Conservation (phyloP, 1,140 invertebrate species). For the Zaprionus tsacasi region DNA sequence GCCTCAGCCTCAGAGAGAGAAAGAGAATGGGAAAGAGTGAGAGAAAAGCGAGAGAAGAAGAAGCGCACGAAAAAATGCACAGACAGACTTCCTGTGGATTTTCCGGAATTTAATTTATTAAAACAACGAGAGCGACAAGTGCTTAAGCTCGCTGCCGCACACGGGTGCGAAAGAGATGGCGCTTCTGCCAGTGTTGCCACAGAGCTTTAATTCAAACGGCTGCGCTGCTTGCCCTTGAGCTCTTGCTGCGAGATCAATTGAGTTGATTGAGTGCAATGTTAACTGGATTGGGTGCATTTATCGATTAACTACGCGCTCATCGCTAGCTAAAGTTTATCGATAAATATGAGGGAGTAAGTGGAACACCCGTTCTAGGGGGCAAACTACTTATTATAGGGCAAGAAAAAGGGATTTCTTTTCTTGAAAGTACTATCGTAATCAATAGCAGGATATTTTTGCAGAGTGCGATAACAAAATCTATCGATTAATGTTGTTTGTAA, state of each 20-base stretch:
- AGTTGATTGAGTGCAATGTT: background rate
- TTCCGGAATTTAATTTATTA: conserved; percentile 83
- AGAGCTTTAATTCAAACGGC: conserved; percentile 21
- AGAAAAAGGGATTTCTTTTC: too few relatives aligned
- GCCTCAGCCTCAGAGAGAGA: too few relatives aligned
- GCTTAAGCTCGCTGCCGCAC: conserved; percentile 17
- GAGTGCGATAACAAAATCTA: too few relatives aligned
- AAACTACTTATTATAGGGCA: too few relatives aligned
- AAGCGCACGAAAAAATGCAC: conserved; percentile 50
- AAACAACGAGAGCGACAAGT: conserved; percentile 72
- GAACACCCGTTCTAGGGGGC: too few relatives aligned
- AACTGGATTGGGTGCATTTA: background rate
- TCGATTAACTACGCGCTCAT: background rate
- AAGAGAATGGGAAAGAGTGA: background rate
- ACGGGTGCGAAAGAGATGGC: background rate
- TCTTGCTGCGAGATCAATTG: background rate
- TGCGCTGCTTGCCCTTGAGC: background rate
- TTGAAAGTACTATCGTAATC: too few relatives aligned
- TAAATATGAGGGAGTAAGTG: background rate
- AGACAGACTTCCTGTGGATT: conserved; percentile 82
- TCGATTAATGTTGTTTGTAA: too few relatives aligned
- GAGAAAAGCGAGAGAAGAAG: conserved; percentile 12
- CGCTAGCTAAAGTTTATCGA: background rate
- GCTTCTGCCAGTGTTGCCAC: background rate
- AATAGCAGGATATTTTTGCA: too few relatives aligned